phyloP scores from a whole-genome alignment of 2,888 invertebrate genomes.

The Hartigia nigra region DNA sequence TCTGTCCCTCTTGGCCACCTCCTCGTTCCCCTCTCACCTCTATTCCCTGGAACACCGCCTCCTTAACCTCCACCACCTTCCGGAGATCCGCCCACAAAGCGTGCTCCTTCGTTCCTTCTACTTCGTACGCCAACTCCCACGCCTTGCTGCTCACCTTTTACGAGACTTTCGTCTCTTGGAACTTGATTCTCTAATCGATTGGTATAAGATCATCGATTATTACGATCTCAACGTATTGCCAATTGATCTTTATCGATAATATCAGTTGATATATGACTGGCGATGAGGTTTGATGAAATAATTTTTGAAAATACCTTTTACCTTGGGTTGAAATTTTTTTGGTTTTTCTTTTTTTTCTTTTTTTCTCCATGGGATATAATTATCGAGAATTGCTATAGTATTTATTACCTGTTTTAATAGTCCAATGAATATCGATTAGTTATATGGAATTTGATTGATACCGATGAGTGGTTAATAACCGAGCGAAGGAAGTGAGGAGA shows the following conservation, averaged over 20 bases:
- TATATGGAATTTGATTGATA: not conserved
- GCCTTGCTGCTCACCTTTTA: slow-evolving; percentile 50
- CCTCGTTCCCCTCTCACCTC: slow-evolving; percentile 52
- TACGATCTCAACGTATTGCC: not conserved
- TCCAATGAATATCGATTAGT: not conserved
- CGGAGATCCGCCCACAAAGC: slow-evolving; percentile 63
- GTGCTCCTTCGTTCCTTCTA: slow-evolving; percentile 49
- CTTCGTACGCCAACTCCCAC: slow-evolving; percentile 54
- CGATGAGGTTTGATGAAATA: not conserved
- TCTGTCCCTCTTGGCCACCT: slow-evolving; percentile 51
- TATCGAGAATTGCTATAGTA: not conserved
- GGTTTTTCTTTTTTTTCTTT: too few relatives aligned
- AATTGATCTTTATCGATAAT: not conserved
- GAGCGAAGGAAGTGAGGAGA: not conserved
- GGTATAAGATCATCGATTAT: not conserved
- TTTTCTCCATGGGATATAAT: not conserved
- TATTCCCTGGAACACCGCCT: slow-evolving; percentile 55
- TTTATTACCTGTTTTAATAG: not conserved
- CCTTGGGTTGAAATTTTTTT: not conserved
- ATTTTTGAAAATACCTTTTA: not conserved
- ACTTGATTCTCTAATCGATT: not conserved
- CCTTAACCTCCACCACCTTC: slow-evolving; percentile 62
- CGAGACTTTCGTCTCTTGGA: not conserved
- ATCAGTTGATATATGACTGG: not conserved
- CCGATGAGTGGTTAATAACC: not conserved